Conservation (phyloP, 1,140 invertebrate species). For the Bactericera cockerelli region DNA sequence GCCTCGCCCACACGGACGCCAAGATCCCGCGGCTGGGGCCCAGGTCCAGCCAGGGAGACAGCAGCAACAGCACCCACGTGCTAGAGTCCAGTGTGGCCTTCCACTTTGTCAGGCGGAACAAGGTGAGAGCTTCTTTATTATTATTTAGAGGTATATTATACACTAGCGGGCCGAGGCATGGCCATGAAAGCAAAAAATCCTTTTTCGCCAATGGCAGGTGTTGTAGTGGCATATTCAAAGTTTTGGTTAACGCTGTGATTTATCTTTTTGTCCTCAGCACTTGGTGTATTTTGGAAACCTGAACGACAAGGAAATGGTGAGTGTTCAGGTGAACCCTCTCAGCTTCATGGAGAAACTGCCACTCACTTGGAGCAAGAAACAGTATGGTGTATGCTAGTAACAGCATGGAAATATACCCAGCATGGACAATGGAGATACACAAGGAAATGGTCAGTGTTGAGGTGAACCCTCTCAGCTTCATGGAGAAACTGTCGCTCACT, state of each 20-base stretch:
- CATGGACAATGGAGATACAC: conserved; percentile 13
- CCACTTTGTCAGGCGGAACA: neutral
- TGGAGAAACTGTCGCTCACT: conserved; percentile 41
- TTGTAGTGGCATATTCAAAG: too few species aligned
- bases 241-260: too few species aligned
- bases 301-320: conserved; percentile 41
- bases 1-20: neutral
- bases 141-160: neutral
- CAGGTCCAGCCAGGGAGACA: neutral
- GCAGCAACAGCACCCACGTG: conserved; percentile 1
- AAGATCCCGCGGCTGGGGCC: conserved; percentile 11
- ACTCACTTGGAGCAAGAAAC: conserved; percentile 40
- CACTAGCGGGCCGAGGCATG: too few species aligned
- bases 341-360: conserved; percentile 42
- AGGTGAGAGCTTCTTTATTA: conserved; percentile 9
- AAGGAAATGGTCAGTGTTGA: conserved; percentile 49
- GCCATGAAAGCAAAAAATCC: too few species aligned
- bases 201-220: too few species aligned
- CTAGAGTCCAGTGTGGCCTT: conserved; percentile 3
- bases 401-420: neutral
- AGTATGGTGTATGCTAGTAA: too few species aligned
- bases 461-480: conserved; percentile 41
- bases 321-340: conserved; percentile 47
- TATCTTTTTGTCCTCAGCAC: conserved; percentile 37
- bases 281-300: conserved; percentile 42